These are phyloP conservation scores for Syngnathus scovelli DNA, from an alignment of 2,113 vertebrate species.

Conservation along the genomic window DNA sequence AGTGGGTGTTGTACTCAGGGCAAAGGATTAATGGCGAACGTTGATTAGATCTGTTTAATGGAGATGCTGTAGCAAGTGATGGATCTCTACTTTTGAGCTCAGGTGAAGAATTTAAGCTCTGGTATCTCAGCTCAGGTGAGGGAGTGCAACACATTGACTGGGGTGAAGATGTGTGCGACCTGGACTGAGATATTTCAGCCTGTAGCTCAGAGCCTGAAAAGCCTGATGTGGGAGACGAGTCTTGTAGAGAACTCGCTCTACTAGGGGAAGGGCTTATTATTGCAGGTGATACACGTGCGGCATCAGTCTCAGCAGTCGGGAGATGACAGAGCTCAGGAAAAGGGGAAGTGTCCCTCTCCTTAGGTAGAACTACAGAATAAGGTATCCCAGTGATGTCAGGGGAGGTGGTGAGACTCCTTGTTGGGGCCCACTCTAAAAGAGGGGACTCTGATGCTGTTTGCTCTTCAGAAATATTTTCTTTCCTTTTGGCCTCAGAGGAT, in stretches of 20 bases:
- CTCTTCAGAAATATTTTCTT: slow-evolving; percentile 14
- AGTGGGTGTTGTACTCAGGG: slow-evolving; percentile 13
- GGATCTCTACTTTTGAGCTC: slow-evolving; percentile 23
- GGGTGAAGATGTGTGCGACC: slow-evolving; percentile 44
- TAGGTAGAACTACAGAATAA: slow-evolving; percentile 50
- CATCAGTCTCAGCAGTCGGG: slow-evolving; percentile 26
- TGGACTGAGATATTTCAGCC: slow-evolving; percentile 27
- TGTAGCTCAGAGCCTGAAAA: slow-evolving; percentile 13
- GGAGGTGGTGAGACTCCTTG: slow-evolving; percentile 38
- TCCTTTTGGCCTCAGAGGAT: slow-evolving; percentile 45
- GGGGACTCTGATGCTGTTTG: slow-evolving; percentile 23
- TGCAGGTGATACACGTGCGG: slow-evolving; percentile 27
- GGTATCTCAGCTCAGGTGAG: slow-evolving; percentile 41
- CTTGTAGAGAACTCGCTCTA: slow-evolving; percentile 4
- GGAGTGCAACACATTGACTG: slow-evolving; percentile 21
- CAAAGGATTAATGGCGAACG: slow-evolving; percentile 16
- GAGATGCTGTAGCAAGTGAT: slow-evolving; percentile 29
- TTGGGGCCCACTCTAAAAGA: slow-evolving; percentile 14
- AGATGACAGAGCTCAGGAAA: slow-evolving; percentile 40
- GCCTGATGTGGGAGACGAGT: slow-evolving; percentile 19
- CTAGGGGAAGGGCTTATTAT: slow-evolving; percentile 20
- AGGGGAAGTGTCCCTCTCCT: slow-evolving; percentile 32
- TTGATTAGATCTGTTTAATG: slow-evolving; percentile 26
- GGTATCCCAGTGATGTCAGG: slow-evolving; percentile 55
- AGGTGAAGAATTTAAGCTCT: slow-evolving; percentile 43